Percentiles rank a stretch among this genome's conserved stretches.
Evolutionary conservation across 64 coral and sea anemone genomes (phyloP).

Genomic region (Exaiptasia diaphana): DNA sequence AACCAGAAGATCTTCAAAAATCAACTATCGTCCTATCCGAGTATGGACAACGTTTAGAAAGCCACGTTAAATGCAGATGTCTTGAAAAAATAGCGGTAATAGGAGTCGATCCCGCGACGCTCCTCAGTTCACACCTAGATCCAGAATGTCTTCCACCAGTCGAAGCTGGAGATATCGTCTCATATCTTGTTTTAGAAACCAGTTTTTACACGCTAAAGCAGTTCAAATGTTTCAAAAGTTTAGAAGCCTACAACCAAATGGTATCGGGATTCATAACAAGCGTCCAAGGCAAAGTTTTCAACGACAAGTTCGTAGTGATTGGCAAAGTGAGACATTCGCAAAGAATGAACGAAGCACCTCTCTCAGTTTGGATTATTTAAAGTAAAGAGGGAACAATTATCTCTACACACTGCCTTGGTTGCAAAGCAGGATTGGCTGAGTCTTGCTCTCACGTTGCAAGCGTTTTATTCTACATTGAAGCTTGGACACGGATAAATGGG

Average conservation of each 20-base stretch:
- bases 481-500: conserved; percentile 42
- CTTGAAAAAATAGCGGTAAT: conserved; percentile 49
- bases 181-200: conserved; percentile 8
- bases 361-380: conserved; percentile 11
- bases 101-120: conserved; percentile 35
- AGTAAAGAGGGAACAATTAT: conserved; percentile 16
- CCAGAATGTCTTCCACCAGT: conserved; percentile 33
- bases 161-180: conserved; percentile 30
- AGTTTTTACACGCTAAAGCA: not conserved
- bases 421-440: conserved; percentile 23
- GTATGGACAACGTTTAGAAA: conserved; percentile 16
- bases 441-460: conserved; percentile 18
- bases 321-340: conserved; percentile 21
- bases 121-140: conserved; percentile 9
- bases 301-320: not conserved
- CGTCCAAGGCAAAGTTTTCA: not conserved
- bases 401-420: conserved; percentile 21
- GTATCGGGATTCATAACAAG: conserved; percentile 14
- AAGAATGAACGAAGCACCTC: not conserved
- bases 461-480: conserved; percentile 50
- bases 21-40: not conserved
- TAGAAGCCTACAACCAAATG: conserved; percentile 14
- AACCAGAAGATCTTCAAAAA: not conserved
- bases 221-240: not conserved
- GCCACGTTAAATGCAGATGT: conserved; percentile 20